These are phyloP conservation scores for Mungos mungo DNA, from an alignment of 2,113 vertebrate species.

Conservation along the genomic window DNA sequence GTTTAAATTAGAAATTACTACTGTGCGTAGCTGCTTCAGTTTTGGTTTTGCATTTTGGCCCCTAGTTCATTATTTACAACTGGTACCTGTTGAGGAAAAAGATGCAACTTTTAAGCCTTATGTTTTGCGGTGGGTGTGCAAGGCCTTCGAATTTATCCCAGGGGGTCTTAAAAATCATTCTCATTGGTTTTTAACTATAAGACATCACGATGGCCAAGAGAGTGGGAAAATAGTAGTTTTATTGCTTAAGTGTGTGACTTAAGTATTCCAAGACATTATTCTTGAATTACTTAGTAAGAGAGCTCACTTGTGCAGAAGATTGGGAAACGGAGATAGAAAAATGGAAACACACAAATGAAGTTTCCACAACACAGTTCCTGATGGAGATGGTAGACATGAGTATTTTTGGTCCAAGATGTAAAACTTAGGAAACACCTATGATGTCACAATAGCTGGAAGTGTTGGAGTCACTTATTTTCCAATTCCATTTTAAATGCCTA, in stretches of 20 bases:
- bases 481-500: constrained; percentile 76
- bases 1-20: constrained; percentile 53
- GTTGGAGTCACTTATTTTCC: constrained; percentile 53
- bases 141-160: not conserved
- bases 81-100: constrained; percentile 33
- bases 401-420: constrained; percentile 34
- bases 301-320: not conserved
- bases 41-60: constrained; percentile 75
- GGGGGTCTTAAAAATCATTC: not conserved
- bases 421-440: constrained; percentile 13
- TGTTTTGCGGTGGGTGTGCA: not conserved
- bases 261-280: constrained; percentile 27
- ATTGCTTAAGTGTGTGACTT: constrained; percentile 36
- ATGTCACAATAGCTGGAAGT: constrained; percentile 47
- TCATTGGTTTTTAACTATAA: not conserved
- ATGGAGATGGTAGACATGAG: not conserved
- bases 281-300: constrained; percentile 44
- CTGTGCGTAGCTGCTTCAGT: constrained; percentile 64
- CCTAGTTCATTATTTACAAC: constrained; percentile 67
- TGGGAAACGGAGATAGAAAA: not conserved
- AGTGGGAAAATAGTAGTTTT: constrained; percentile 43
- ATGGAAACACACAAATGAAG: not conserved
- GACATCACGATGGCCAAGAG: constrained; percentile 26
- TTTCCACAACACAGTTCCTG: not conserved
- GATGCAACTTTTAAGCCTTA: not conserved